Evolutionary conservation across 2,888 invertebrate species (phyloP), one percentile per base, ranked within the genome.

Genomic region (Xanthia icteritia): DNA sequence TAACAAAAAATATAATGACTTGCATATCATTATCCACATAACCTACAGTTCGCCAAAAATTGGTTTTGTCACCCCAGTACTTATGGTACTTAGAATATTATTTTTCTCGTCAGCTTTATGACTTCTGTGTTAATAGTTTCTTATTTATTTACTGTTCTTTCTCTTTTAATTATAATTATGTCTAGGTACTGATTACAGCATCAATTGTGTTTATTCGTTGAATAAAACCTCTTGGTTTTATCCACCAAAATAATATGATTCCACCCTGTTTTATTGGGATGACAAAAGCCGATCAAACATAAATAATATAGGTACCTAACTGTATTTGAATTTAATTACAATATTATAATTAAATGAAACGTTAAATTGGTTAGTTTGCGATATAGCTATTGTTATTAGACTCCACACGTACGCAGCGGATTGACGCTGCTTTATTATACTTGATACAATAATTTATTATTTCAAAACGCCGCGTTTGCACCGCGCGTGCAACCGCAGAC

Each of bases 1-100:
- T 82, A 79, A 72, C 70, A 77, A 85, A 31, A 89, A 86, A 88
- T 79, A 88, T 81, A 89, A 89, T 91, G 81, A 88, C 89, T 90
- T 88, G 89, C 91, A 90, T 90, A 91, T 91, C 80, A 64, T 65
- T 54, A 27, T 60, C 58, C 80, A 36, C 73, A 66, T 45, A 89
- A 90, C n/a, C 73, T 88, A 75, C 79, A 82, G 76, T 71, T 73
- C 60, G 64, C 79, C 61, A 23, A 39, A 27, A 31, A 77, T 87
- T 85, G 76, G 74, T 80, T 80, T 81, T 86, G 84, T 84, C 85
- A 86, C 69, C 85, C 79, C 82, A 83, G 83, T 80, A 84, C 81
- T 74, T 65, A 15, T 23, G 63, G 66, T 82, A 68, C 48, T 45
- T 67, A 64, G 51, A 48, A 15, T 64, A 36, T 61, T 42, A 45